phyloP scores from a whole-genome alignment of 2,797 vertebrate genomes.

The Rhadinocentrus ornatus region DNA sequence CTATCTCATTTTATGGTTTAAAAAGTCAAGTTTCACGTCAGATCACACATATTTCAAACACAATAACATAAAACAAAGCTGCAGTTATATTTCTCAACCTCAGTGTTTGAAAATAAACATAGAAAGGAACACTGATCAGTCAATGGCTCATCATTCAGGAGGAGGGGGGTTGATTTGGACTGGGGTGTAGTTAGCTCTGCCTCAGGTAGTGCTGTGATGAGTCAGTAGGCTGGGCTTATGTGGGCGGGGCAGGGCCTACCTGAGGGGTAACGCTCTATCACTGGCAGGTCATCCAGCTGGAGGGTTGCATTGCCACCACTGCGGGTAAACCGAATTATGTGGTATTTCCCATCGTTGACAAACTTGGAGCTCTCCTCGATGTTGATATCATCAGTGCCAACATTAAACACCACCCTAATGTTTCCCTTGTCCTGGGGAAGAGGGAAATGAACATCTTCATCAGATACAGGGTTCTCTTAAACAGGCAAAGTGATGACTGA shows the following conservation, averaged over 20 bases:
- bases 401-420: slow-evolving; percentile 98
- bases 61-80: slow-evolving; percentile 74
- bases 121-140: slow-evolving; percentile 63
- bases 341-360: slow-evolving; percentile 99
- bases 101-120: slow-evolving; percentile 66
- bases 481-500: not conserved
- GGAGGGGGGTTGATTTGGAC: slow-evolving; percentile 53
- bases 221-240: slow-evolving; percentile 34
- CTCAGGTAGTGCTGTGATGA: slow-evolving; percentile 50
- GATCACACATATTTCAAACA: slow-evolving; percentile 77
- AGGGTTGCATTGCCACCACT: slow-evolving; percentile 98
- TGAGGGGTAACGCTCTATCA: slow-evolving; percentile 98
- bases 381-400: slow-evolving; percentile 98
- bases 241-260: slow-evolving; percentile 85
- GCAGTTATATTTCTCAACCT: slow-evolving; percentile 58
- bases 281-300: slow-evolving; percentile 97
- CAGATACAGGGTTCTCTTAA: slow-evolving; percentile 1
- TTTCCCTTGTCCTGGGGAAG: slow-evolving; percentile 93
- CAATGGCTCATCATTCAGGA: slow-evolving; percentile 57
- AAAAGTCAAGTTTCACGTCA: slow-evolving; percentile 80
- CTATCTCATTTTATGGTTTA: slow-evolving; percentile 80
- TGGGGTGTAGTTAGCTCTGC: slow-evolving; percentile 55
- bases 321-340: slow-evolving; percentile 96
- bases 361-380: slow-evolving; percentile 98
- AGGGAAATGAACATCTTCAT: slow-evolving; percentile 28